A percentile compares a stretch with the other conserved stretches of the same genome.
These are phyloP conservation scores for Spongilla lacustris DNA, from an alignment of 37 sponge, comb jelly and placozoan genomes.

Conservation along the genomic window DNA sequence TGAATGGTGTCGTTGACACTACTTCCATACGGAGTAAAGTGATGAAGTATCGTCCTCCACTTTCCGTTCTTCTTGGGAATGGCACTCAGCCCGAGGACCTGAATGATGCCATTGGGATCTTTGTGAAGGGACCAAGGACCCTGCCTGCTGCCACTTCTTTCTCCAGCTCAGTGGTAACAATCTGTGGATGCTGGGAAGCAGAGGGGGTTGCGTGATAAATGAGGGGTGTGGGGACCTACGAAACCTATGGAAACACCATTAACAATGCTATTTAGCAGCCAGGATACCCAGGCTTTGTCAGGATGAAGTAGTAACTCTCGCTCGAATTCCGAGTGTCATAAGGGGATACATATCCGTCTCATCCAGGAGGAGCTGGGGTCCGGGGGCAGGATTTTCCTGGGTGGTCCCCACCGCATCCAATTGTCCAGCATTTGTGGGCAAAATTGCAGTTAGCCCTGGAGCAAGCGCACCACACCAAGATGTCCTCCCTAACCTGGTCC, in stretches of 20 bases:
- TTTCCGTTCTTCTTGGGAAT: conserved; percentile 48
- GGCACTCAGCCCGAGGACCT: conserved; percentile 39
- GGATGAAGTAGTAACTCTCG: conserved; percentile 27
- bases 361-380: neutral
- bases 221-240: conserved; percentile 21
- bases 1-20: neutral
- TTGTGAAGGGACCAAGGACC: conserved; percentile 9
- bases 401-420: conserved; percentile 24
- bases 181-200: conserved; percentile 23
- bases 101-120: conserved; percentile 28
- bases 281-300: conserved; percentile 21
- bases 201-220: conserved; percentile 13
- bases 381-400: conserved; percentile 22
- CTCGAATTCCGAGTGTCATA: conserved; percentile 24
- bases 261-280: conserved; percentile 15
- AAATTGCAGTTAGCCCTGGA: conserved; percentile 34
- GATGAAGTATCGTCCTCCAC: conserved; percentile 43
- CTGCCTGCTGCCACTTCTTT: conserved; percentile 9
- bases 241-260: conserved; percentile 24
- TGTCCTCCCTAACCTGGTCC: conserved; percentile 34
- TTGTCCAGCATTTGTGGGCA: conserved; percentile 34
- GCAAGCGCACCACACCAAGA: conserved; percentile 29
- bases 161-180: conserved; percentile 12
- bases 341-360: conserved; percentile 19
- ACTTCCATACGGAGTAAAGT: conserved; percentile 14